Evolutionary conservation across 2,888 invertebrate genomes (phyloP), one percentile per base, ranked within the genome.

Genomic region (Archaeoteleia sp.): DNA sequence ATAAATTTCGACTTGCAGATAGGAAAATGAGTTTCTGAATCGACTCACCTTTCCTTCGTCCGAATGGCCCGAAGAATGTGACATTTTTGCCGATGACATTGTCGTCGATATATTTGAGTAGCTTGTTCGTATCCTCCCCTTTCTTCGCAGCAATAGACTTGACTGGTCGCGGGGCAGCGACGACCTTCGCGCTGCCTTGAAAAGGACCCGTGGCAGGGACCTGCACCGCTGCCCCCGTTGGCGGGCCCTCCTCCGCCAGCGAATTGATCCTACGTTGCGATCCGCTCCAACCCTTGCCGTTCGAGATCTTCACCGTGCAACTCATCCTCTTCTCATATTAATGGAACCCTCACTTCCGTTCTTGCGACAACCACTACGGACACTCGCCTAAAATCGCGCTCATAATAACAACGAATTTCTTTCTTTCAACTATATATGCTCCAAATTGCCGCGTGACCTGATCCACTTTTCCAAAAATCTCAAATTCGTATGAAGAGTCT

Each of bases 31-130:
- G n/a, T n/a, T n/a, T n/a, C n/a, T n/a, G n/a, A n/a, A n/a, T n/a
- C n/a, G n/a, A n/a, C n/a, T 87, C 86, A 93, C 93, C 93, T 91
- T 93, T 93, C 80, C 95, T 87, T 57, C 93, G 88, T 67, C 95
- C 95, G 81, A 91, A 95, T 7, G 95, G 95, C 48, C 95, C 94
- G 75, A 92, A 89, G 84, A 95, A 95, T 14, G 92, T 91, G 76
- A 92, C 91, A 74, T 91, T 92, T 82, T 91, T 92, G 54, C 95
- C 95, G 78, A 95, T 91, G 72, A 95, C 87, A 85, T 91, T 94
- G 71, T 93, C 91, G 78, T 93, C 92, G 72, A 95, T 92, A 81
- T 92, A 94, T 82, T 91, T 91, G 72, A 94, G 87, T 74, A 95
- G 86, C 82, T 92, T 92, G 37, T 88, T 87, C 20, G 89, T 88